phyloP scores from a whole-genome alignment of 2,113 vertebrate genomes.

The Danionella cerebrum region DNA sequence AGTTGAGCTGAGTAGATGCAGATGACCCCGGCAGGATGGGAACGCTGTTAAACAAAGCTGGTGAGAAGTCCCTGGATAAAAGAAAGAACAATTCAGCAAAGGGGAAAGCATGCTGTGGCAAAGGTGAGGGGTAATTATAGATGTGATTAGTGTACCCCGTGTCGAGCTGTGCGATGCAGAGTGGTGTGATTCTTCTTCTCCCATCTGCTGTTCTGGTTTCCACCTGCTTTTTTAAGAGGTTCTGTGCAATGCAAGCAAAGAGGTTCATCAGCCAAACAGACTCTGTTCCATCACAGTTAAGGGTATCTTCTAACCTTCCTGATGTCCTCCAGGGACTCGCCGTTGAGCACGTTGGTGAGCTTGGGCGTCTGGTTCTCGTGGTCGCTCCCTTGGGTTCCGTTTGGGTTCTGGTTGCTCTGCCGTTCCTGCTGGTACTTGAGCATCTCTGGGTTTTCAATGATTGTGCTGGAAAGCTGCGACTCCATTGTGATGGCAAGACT shows the following conservation, averaged over 20 bases:
- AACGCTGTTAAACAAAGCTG: conserved; percentile 94
- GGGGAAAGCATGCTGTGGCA: neutral
- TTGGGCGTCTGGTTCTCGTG: conserved; percentile 67
- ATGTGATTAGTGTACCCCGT: conserved; percentile 72
- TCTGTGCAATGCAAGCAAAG: conserved; percentile 62
- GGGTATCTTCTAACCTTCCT: conserved; percentile 75
- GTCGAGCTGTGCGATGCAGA: conserved; percentile 97
- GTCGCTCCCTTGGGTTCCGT: conserved; percentile 24
- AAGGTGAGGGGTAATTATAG: neutral
- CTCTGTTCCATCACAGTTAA: no score
- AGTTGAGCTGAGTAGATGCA: conserved; percentile 80
- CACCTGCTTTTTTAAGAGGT: conserved; percentile 97
- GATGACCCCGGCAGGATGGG: conserved; percentile 87
- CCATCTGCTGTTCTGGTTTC: conserved; percentile 94
- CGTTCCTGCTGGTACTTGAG: conserved; percentile 86
- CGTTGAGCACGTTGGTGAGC: conserved; percentile 87
- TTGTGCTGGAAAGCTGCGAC: conserved; percentile 86
- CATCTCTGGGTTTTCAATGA: conserved; percentile 98
- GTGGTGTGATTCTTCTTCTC: conserved; percentile 88
- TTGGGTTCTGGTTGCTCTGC: conserved; percentile 66
- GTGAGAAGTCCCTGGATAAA: conserved; percentile 85
- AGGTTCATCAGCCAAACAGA: neutral
- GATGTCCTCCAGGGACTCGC: conserved; percentile 94
- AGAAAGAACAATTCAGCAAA: neutral
- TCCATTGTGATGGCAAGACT: conserved; percentile 92